Base-by-base conservation (phyloP, 2,888 invertebrate genomes). In the Bugula neritina region DNA sequence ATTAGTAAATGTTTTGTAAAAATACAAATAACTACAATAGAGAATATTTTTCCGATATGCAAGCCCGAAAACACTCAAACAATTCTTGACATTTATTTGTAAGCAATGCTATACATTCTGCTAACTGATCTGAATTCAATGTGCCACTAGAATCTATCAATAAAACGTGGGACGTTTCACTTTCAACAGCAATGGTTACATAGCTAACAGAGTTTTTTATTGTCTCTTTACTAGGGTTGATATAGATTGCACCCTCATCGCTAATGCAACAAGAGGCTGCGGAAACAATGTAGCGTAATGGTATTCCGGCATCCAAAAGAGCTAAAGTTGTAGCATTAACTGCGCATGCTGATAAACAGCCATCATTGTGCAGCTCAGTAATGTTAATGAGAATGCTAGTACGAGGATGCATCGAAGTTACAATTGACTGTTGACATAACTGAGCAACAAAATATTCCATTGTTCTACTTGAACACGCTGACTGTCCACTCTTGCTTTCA, bases 241-340 rank as follows among this genome's bases (percentile, higher is more conserved):
- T 77, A 58, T 89, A 79, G 0, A 91, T 80, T 73, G 88, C 84
- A 1, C 88, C 88, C 10, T 87, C 82, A 13, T 86, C 57, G 57
- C 78, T 86, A 5, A 93, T 86, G 72, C 89, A 89, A 81, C 92
- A 92, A 72, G 88, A 87, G 0, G 93, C 89, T 0, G 92, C 92
- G 3, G 91, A 93, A 79, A 93, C 89, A 43, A 91, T 88, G 80
- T 88, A 91, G 75, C 90, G 90, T 90, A 95, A 90, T 21, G 91
- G 88, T n/a, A 94, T 85, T 31, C 92, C 91, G 0, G 92, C 89
- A 85, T 92, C 90, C 0, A 95, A 86, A 35, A 94, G 86, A 0
- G 94, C 92, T 73, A 94, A 85, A 82, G 92, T 93, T 0, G 89
- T 87, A 31, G 92, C 90, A 86, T 95, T 96, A 43, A 95, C 86